Base-by-base conservation (phyloP, 2,888 invertebrate species). In the Spialia ferax region DNA sequence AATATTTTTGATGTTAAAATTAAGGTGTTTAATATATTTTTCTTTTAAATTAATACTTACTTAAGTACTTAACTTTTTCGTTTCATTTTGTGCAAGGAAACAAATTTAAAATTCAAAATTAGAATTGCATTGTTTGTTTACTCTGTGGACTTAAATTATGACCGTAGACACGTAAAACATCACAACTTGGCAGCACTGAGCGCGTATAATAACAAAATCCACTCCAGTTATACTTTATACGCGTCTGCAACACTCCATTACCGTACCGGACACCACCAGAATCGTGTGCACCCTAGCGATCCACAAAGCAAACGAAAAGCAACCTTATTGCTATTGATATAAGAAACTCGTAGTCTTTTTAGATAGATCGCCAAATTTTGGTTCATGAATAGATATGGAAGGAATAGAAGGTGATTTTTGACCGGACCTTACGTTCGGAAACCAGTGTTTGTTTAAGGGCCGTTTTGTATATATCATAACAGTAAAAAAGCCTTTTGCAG, bases 161-260 rank as follows among this genome's bases (percentile, higher is more conserved):
- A 29, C 15, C 29, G 13, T 18, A 35, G 75, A 79, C 77, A 80
- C 69, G 78, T 85, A 86, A 81, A 83, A 80, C 63, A 76, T 75
- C 77, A 75, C 82, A 80, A 83, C 74, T 78, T 59, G 75, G 80
- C 82, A 84, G 79, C 71, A 18, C 13, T 8, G 45, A 77, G 82
- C 82, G 77, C 78, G 78, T 78, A 81, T 82, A 83, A 84, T 86
- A 85, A 83, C 82, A 79, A 84, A 85, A 87, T 85, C 85, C 83
- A 83, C 85, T 85, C 86, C 84, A 77, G 83, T 15, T 82, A 84
- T 85, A 82, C 85, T 86, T 87, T 85, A 85, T 86, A 81, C 77
- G 81, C 81, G 75, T 81, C 79, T 76, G 79, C 82, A 79, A 80
- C 78, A 82, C 80, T 82, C 81, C 78, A 81, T 82, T 81, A 81